Base-by-base conservation (phyloP, 1,140 invertebrate species). In the Drosophila bocki region DNA sequence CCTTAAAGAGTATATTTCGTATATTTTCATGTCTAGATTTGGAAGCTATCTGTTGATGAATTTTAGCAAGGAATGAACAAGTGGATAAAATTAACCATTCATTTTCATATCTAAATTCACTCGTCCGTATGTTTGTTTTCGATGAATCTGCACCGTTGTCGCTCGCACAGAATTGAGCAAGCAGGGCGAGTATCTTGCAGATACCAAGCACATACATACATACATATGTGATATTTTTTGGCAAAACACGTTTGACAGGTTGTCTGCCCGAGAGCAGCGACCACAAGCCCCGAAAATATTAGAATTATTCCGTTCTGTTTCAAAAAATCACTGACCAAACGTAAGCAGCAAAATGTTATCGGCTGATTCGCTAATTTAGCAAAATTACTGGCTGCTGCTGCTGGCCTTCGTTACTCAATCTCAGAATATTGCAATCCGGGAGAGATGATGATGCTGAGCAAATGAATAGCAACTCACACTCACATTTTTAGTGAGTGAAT, bases 171-270 rank as follows among this genome's bases (percentile, higher is more conserved):
- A 54, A 35, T 17, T 17, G 22, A 54, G 8, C 59, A 15, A 57
- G 17, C 15, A 39, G 6, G 54, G 11, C 57, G 8, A 13, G 51
- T 33, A 67, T 60, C 37, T 50, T 72, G 58, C 42, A 37, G 42
- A 68, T 48, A 56, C 35, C 19, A 22, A 56, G 19, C 53, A 56
- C 53, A 39, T 54, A 22, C 22, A 17, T 54, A 47, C 11, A 6
- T 15, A 47, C 22, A 29, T 9, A 26, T 7, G 5, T 56, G 35
- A 29, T 51, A 7, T 39, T 62, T 82, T 86, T 78, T 56, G 82
- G 53, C 82, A 82, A 74, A 85, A 85, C 82, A 51, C 58, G 82
- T 85, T 85, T 82, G 33, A 50, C 82, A 75, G 75, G 78, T 85
- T 81, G 50, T 47, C 47, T 35, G 19, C 39, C 42, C n/a, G 9